phyloP scores from a whole-genome alignment of 2,797 vertebrate species.

The Podarcis lilfordi region DNA sequence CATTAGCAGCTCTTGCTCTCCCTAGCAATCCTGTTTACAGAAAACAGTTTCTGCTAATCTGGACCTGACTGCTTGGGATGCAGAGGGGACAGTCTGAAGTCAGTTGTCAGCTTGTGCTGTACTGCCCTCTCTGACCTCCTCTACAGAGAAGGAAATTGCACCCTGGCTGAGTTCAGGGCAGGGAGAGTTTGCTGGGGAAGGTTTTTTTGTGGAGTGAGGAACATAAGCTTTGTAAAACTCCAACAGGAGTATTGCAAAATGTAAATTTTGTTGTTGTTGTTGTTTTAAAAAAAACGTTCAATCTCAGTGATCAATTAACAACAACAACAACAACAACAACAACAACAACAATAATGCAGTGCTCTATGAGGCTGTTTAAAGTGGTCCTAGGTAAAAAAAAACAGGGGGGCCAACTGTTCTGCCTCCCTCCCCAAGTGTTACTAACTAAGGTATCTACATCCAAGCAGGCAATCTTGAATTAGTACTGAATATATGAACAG shows the following conservation, averaged over 20 bases:
- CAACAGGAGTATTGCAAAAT: constrained; percentile 36
- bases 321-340: no score
- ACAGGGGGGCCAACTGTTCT: not conserved
- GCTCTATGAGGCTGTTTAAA: not conserved
- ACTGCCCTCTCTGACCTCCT: constrained; percentile 69
- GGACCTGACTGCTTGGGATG: constrained; percentile 4
- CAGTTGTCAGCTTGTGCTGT: constrained; percentile 50
- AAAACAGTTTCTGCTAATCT: constrained; percentile 51
- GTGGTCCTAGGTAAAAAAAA: not conserved
- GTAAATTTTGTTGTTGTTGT: not conserved
- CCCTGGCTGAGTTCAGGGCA: constrained; percentile 32
- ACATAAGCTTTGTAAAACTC: not conserved
- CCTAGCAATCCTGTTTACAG: constrained; percentile 46
- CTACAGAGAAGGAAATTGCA: constrained; percentile 32
- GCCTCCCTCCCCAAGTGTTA: not conserved
- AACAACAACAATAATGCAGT: not conserved
- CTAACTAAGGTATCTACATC: not conserved
- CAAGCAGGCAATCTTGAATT: not conserved
- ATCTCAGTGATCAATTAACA: not conserved
- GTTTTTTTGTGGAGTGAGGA: not conserved
- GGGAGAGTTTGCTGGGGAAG: not conserved
- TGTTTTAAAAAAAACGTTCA: not conserved
- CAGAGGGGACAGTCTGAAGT: not conserved
- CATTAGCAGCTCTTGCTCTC: constrained; percentile 28
- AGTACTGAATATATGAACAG: not conserved